Evolutionary conservation across 2,797 vertebrate species (phyloP).

Genomic region (Rallus crepitans): DNA sequence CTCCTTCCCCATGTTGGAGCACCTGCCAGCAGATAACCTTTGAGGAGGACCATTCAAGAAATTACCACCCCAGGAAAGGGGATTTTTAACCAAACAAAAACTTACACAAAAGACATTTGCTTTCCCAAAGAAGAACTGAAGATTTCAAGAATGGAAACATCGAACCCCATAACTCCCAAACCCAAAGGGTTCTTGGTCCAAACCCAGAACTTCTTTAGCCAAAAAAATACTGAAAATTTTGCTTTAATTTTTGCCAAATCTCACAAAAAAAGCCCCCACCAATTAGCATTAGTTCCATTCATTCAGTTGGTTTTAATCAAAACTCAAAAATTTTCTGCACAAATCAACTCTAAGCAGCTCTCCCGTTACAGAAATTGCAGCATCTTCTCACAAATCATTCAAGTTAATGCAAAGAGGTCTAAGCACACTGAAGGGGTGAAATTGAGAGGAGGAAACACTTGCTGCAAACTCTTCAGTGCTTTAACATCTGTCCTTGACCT

Average conservation of each 20-base stretch:
- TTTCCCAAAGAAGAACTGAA: not conserved
- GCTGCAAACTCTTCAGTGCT: not conserved
- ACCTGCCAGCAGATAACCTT: not conserved
- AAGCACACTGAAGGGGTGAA: not conserved
- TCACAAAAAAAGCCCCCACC: not conserved
- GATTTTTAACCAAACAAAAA: not conserved
- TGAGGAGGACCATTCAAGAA: not conserved
- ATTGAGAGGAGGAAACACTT: slow-evolving; percentile 7
- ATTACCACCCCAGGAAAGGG: not conserved
- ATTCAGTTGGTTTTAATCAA: not conserved
- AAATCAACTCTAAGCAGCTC: not conserved
- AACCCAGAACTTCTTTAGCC: not conserved
- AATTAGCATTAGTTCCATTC: not conserved
- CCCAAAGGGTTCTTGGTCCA: not conserved
- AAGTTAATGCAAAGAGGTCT: not conserved
- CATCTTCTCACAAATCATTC: not conserved
- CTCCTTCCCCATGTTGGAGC: not conserved
- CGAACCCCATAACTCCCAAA: not conserved
- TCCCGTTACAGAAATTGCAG: not conserved
- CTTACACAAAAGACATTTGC: not conserved
- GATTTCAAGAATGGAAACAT: not conserved
- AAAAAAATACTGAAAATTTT: not conserved
- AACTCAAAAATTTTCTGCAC: not conserved
- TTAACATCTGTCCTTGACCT: not conserved
- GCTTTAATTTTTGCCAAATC: not conserved